phyloP scores from a whole-genome alignment of 2,888 invertebrate species.

The Alentia gelatinosa region DNA sequence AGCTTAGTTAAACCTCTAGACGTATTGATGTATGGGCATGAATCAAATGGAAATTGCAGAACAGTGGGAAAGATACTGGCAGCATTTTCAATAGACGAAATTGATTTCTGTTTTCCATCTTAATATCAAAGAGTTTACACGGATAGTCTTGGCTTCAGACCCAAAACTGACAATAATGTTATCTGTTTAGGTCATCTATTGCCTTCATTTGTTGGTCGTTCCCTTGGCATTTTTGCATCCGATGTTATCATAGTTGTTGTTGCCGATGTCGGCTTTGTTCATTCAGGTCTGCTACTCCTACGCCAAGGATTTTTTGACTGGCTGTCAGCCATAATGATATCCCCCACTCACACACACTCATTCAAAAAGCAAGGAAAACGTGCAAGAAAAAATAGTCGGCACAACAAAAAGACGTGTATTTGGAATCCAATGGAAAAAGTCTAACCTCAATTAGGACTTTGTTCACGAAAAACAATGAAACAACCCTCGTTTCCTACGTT shows the following conservation, averaged over 20 bases:
- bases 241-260: background rate
- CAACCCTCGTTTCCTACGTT: background rate
- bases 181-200: background rate
- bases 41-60: too few species aligned
- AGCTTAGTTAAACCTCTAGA: too few species aligned
- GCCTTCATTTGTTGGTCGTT: background rate
- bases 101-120: too few species aligned
- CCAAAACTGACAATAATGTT: too few species aligned
- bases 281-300: background rate
- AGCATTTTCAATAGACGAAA: too few species aligned
- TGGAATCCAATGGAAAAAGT: background rate
- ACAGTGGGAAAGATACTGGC: too few species aligned
- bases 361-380: background rate
- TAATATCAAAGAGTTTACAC: too few species aligned
- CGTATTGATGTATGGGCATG: too few species aligned
- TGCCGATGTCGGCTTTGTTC: background rate
- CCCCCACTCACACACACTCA: background rate
- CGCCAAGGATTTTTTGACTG: background rate
- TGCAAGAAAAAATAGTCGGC: background rate
- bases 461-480: too few species aligned
- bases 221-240: background rate
- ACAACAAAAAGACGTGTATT: background rate
- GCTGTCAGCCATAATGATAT: background rate
- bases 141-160: too few species aligned
- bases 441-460: background rate